Percentiles rank a stretch among this genome's conserved stretches.
Evolutionary conservation across 2,797 vertebrate species (phyloP).

Genomic region (Potorous gilbertii): DNA sequence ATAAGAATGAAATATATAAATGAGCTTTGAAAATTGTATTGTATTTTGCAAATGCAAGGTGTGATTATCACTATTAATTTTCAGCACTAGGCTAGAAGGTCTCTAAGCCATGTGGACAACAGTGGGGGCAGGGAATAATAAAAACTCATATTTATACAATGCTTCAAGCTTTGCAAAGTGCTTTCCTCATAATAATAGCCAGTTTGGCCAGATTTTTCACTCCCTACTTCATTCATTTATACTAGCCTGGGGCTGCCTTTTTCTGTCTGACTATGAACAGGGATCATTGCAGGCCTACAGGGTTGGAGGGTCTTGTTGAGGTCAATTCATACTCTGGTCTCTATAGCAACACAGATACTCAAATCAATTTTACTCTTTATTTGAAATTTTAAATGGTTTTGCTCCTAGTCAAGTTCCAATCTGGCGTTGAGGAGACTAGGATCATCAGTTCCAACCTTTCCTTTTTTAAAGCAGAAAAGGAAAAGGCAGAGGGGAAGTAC

Average conservation of each 20-base stretch:
- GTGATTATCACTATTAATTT: not conserved
- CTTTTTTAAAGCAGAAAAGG: slow-evolving; percentile 48
- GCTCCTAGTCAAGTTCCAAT: slow-evolving; percentile 1
- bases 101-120: not conserved
- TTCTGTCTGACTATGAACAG: not conserved
- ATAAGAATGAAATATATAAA: not conserved
- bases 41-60: not conserved
- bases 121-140: not conserved
- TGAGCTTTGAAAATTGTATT: not conserved
- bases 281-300: not conserved
- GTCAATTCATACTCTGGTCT: not conserved
- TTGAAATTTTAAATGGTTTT: slow-evolving; percentile 21
- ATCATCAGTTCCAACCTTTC: not conserved
- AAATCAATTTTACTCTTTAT: slow-evolving; percentile 47
- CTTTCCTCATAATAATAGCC: not conserved
- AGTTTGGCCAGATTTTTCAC: not conserved
- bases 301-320: not conserved
- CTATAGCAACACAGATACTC: not conserved
- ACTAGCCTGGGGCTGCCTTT: not conserved
- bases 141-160: not conserved
- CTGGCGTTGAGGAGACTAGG: not conserved
- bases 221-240: not conserved
- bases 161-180: not conserved
- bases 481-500: not conserved
- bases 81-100: not conserved